Evolutionary conservation across 2,797 vertebrate genomes (phyloP), one percentile per base, ranked within the genome.

Genomic region (Spheniscus humboldti): DNA sequence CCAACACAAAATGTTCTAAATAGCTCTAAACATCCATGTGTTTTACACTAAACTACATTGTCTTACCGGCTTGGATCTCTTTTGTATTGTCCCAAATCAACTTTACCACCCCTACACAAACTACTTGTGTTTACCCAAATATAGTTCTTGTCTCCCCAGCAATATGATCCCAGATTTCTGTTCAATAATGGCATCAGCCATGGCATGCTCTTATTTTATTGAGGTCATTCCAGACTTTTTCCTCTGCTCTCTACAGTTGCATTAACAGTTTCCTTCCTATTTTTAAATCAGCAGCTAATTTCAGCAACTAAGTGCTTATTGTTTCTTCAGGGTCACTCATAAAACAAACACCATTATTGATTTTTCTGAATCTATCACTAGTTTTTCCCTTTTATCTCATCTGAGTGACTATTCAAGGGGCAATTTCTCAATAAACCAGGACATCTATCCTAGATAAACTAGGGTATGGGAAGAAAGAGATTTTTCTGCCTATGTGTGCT

Each of bases 211-310:
- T 88, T 92, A 66, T 80, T 94, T 96, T 95, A 96, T 84, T 92
- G 78, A 95, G 95, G 93, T 95, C 94, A 95, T 92, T 96, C 69
- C 84, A 96, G 92, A 94, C 53, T 84, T 94, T 90, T 90, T 84
- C 64, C 66, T 94, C 67, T 0, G 25, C 59, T 85, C 90, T 78
- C 91, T 81, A 73, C 35, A 90, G 89, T 14, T 86, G 79, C 73
- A 90, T 94, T 96, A 96, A 95, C 89, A 92, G 92, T 85, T 96
- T 92, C 91, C 89, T 95, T 93, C 94, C 96, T 97, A 96, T 97
- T 97, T 97, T 96, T 94, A 96, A 95, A 96, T 95, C 94, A 94
- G 89, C 67, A 84, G 91, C 94, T 97, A 94, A 97, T 97, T 96
- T 96, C 95, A 94, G 96, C 92, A 96, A 92, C 95, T 95, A 95